A percentile compares a stretch with the other conserved stretches of the same genome.
These are phyloP conservation scores for Anoplopoma fimbria DNA, from an alignment of 2,113 vertebrate species.

Conservation along the genomic window DNA sequence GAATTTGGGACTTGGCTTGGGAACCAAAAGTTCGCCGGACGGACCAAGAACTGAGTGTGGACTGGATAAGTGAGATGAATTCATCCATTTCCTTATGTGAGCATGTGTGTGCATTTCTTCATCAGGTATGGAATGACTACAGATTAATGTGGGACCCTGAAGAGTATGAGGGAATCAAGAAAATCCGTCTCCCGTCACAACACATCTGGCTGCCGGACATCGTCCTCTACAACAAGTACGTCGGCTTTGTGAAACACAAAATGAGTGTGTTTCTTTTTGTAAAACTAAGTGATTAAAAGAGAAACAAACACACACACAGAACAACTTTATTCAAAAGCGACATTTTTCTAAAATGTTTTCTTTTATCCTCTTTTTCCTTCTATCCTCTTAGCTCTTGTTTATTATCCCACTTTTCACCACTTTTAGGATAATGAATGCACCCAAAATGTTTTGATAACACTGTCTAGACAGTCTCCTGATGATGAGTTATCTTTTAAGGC, in stretches of 20 bases:
- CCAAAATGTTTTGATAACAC: neutral
- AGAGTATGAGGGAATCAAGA: conserved; percentile 85
- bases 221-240: conserved; percentile 87
- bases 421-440: conserved; percentile 23
- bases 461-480: neutral
- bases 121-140: conserved; percentile 86
- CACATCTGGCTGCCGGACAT: conserved; percentile 89
- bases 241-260: neutral
- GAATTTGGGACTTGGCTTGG: neutral
- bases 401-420: conserved; percentile 22
- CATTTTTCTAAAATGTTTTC: conserved; percentile 39
- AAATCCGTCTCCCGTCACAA: conserved; percentile 84
- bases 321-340: conserved; percentile 24
- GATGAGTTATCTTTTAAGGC: conserved; percentile 13
- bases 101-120: neutral
- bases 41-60: neutral
- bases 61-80: neutral
- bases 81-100: neutral
- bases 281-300: conserved; percentile 43
- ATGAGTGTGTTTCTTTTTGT: conserved; percentile 5
- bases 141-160: conserved; percentile 86
- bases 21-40: no score
- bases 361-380: conserved; percentile 31
- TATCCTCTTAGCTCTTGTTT: conserved; percentile 25
- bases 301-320: conserved; percentile 6